Evolutionary conservation across 1,140 invertebrate genomes (phyloP), one percentile per base, ranked within the genome.

Genomic region (Brachionus asplanchnoidis): DNA sequence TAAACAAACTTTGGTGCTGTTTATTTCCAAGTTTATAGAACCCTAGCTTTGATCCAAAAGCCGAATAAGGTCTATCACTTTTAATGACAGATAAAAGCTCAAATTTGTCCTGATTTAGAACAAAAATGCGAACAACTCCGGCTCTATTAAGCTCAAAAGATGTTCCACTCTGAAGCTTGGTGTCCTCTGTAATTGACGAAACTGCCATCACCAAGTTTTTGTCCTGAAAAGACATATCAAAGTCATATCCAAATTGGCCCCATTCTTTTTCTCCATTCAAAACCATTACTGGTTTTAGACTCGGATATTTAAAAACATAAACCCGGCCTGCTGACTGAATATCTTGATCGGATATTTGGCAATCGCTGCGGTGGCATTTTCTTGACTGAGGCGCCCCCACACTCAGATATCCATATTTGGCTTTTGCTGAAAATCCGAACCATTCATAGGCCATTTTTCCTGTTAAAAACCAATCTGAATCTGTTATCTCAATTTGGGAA

Each of bases 1-100:
- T 84, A 9, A 88, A 84, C 12, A 88, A 85, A 77, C 87, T 86
- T 82, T 88, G 87, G 66, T 85, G 84, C 28, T 86, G 85, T 77
- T 87, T 86, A 32, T 75, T 65, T 56, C 87, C 87, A 5, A 87
- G 28, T 85, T 87, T 87, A 28, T 80, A 46, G 86, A 88, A 86
- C 85, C 86, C 7, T 11, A 88, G 77, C 28, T 85, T 85, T 17
- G 75, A 60, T n/a, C 88, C 88, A 85, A 88, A 88, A 28, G 86
- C 42, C n/a, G 85, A 86, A 85, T 85, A 87, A 20, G 85, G 84
- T 65, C 87, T 86, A 66, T 88, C 86, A 17, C 88, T 87, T n/a
- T 85, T 75, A 60, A 87, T 87, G 26, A 65, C 79, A 8, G 87
- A 85, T 8, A 87, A 14, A 4, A 78, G 83, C 2, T 80, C 14